Evolutionary conservation across 2,797 vertebrate species (phyloP), one percentile per base, ranked within the genome.

Genomic region (Synanceia verrucosa): DNA sequence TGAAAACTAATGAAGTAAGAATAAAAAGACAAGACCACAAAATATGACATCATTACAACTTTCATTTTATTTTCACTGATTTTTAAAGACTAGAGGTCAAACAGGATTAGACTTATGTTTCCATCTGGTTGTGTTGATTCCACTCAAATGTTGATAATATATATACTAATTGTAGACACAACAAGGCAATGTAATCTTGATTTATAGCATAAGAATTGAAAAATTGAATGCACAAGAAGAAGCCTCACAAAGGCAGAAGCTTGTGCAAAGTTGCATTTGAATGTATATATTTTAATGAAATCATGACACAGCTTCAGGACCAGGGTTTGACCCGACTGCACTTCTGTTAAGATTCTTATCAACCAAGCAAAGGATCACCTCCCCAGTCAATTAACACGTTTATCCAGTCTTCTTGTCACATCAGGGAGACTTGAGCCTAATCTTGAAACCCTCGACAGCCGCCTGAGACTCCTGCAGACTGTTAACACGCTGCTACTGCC

Each of bases 371-470:
- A 44, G 59, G 61, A 69, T 83, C 64, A 67, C 28, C 46, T 71
- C 31, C 21, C 48, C 73, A 44, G 34, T 53, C 12, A 36, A 12
- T 62, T 28, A 56, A 28, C 58, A 29, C 60, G 70, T 76, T 84
- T 41, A 59, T 82, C 64, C 73, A 14, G 43, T 36, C 56, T 51
- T 23, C 57, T 19, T 43, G 58, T 78, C 55, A 62, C 64, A 76
- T 70, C 64, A 65, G 63, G 55, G 21, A 51, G 66, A 76, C 58
- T 65, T 73, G 55, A 80, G 68, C 7, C 41, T 84, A 84, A 79
- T 86, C 78, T 66, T 16, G 31, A 74, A 57, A 51, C 59, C 43
- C 11, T 66, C 7, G 16, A 36, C 71, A 75, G 76, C 78, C 75
- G 70, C 52, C 52, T 77, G 84, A 46, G 48, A 39, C 64, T 74